Evolutionary conservation across 2,113 vertebrate species (phyloP).

Genomic region (Sigmodon hispidus): DNA sequence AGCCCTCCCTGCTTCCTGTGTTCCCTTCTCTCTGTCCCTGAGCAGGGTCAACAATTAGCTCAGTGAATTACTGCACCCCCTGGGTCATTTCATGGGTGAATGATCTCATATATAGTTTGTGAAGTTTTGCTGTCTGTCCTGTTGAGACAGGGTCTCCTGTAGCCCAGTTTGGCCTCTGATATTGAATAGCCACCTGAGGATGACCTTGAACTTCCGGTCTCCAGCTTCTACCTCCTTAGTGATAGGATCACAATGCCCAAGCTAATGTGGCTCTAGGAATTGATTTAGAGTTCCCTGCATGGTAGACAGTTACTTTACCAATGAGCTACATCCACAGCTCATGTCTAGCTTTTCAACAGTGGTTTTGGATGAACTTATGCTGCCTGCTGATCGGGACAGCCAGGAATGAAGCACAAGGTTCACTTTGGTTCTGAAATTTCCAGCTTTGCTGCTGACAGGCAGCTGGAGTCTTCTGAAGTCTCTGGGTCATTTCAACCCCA

Average conservation of each 20-base stretch:
- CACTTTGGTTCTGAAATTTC: background rate
- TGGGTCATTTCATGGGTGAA: background rate
- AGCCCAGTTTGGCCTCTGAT: background rate
- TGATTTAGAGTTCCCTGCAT: background rate
- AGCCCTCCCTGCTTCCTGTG: background rate
- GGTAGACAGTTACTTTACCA: background rate
- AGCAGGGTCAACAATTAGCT: background rate
- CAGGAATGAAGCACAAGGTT: background rate
- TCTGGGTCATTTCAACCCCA: background rate
- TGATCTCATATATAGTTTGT: background rate
- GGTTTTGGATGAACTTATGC: background rate
- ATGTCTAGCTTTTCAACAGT: background rate
- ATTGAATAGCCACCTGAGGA: background rate
- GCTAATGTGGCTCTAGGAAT: background rate
- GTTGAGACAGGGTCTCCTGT: background rate
- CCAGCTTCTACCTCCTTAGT: background rate
- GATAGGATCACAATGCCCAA: background rate
- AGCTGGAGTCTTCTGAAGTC: background rate
- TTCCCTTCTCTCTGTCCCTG: background rate
- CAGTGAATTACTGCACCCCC: background rate
- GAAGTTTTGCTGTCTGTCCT: background rate
- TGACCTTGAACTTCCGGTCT: background rate
- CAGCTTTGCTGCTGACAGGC: background rate
- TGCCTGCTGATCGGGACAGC: background rate
- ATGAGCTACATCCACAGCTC: background rate